Conservation (phyloP, 2,888 invertebrate species). For the Allolobophora icterica region DNA sequence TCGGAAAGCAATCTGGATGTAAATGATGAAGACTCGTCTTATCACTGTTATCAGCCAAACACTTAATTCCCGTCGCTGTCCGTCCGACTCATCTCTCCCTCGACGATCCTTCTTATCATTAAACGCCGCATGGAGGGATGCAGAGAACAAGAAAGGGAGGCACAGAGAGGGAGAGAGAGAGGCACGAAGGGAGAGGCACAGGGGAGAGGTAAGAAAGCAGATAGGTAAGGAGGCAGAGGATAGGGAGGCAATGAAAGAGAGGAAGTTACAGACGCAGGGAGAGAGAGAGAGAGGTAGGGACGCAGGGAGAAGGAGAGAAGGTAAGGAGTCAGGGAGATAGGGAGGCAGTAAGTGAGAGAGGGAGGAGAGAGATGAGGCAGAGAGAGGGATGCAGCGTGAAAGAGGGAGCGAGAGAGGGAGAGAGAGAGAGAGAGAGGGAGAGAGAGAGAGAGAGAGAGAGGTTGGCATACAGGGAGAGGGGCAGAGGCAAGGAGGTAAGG, state of each 20-base stretch:
- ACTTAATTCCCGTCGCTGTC: background rate
- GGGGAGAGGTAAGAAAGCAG: too few relatives aligned
- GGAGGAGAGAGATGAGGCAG: background rate
- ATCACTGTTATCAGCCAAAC: background rate
- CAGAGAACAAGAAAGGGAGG: background rate
- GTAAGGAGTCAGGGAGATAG: too few relatives aligned
- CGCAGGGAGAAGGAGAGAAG: too few relatives aligned
- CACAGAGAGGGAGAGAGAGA: too few relatives aligned
- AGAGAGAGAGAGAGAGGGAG: background rate
- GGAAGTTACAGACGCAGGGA: too few relatives aligned
- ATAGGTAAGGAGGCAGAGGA: too few relatives aligned
- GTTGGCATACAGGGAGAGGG: too few relatives aligned
- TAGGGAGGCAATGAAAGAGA: too few relatives aligned
- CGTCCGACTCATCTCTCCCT: background rate
- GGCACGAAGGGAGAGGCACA: too few relatives aligned
- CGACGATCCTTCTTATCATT: background rate
- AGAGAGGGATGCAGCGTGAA: background rate
- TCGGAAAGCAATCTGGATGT: background rate
- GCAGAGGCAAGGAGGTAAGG: too few relatives aligned
- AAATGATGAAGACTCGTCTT: background rate
- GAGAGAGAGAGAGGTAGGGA: too few relatives aligned
- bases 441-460: too few relatives aligned
- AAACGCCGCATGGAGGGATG: background rate
- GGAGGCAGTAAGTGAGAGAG: background rate
- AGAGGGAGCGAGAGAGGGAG: background rate